phyloP scores from a whole-genome alignment of 1,140 invertebrate genomes.

The Apis cerana region DNA sequence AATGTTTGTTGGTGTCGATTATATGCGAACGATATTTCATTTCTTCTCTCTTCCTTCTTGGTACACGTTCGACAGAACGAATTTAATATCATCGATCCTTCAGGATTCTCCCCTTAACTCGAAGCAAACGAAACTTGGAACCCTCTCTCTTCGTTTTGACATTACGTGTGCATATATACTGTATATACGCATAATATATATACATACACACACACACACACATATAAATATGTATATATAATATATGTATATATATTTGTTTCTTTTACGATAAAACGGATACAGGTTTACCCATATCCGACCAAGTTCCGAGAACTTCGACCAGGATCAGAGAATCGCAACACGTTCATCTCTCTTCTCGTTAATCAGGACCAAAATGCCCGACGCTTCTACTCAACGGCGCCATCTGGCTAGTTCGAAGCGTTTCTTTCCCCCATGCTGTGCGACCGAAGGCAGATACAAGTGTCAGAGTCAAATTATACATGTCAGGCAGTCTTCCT shows the following conservation, averaged over 20 bases:
- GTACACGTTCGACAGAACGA: neutral
- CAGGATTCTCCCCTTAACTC: neutral
- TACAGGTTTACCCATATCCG: neutral
- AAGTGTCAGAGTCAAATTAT: neutral
- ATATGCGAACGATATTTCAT: neutral
- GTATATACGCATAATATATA: no score
- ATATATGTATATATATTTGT: neutral
- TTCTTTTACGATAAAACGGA: neutral
- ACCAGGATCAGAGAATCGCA: neutral
- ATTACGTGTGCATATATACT: neutral
- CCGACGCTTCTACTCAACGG: neutral
- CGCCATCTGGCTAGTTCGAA: neutral
- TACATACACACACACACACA: neutral
- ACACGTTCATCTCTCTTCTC: neutral
- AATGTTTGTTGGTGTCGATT: slow-evolving; percentile 12
- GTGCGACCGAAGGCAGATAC: neutral
- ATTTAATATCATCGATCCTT: neutral
- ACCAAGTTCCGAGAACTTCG: neutral
- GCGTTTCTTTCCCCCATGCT: no score
- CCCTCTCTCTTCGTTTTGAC: neutral
- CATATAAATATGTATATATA: no score
- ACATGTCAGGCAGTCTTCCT: no score
- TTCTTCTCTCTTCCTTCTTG: neutral
- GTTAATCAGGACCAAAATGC: no score
- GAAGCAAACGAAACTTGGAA: neutral